Percentiles rank a stretch among this genome's conserved stretches.
phyloP scores from a whole-genome alignment of 2,113 vertebrate genomes.

The Gobio gobio region DNA sequence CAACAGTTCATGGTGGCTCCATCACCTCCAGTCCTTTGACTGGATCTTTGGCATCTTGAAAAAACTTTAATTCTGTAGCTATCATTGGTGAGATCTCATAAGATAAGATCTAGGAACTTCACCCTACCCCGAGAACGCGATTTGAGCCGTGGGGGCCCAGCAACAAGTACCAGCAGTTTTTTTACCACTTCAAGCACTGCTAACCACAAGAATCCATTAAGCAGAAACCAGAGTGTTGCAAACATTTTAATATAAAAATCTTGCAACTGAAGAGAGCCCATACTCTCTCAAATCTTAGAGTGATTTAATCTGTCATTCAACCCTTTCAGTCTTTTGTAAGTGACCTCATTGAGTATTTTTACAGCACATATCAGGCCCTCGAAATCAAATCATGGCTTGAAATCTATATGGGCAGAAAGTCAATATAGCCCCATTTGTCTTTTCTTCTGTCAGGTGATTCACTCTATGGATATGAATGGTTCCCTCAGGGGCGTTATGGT shows the following conservation, averaged over 20 bases:
- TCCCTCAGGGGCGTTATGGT: slow-evolving; percentile 26
- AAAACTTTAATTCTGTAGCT: not conserved
- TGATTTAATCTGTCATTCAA: slow-evolving; percentile 18
- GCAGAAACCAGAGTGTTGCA: not conserved
- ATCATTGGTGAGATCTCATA: not conserved
- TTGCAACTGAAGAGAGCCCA: not conserved
- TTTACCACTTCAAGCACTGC: no score
- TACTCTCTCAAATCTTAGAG: not conserved
- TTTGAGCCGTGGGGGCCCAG: no score
- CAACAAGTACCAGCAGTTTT: no score
- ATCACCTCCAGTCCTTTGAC: not conserved
- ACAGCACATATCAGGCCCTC: slow-evolving; percentile 7
- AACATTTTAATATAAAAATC: not conserved
- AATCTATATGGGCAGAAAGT: slow-evolving; percentile 26
- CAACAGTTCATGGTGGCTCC: no score
- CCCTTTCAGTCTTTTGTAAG: slow-evolving; percentile 19
- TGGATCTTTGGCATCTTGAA: not conserved
- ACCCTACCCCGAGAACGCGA: no score
- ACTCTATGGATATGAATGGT: slow-evolving; percentile 29
- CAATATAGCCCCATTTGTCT: slow-evolving; percentile 14
- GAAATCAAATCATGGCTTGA: slow-evolving; percentile 43
- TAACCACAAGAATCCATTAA: not conserved
- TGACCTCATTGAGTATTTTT: slow-evolving; percentile 13
- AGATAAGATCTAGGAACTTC: not conserved
- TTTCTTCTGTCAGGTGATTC: slow-evolving; percentile 11